Conservation (phyloP, 2,888 invertebrate genomes). For the Atherix ibis region DNA sequence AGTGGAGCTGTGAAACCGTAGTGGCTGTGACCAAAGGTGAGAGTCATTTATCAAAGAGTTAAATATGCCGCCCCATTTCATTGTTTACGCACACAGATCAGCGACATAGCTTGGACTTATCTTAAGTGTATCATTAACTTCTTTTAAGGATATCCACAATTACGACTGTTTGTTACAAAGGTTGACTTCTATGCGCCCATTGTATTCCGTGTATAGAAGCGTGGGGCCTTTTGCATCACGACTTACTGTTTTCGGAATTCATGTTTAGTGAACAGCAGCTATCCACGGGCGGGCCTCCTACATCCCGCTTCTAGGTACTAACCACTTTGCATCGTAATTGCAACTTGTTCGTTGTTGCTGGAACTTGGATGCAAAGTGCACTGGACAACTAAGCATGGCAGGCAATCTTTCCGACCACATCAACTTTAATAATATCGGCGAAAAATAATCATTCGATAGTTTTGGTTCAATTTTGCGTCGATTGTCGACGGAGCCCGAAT, state of each 20-base stretch:
- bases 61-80: background rate
- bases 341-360: no score
- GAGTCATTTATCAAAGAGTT: background rate
- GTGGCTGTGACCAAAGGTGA: no score
- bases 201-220: constrained; percentile 7
- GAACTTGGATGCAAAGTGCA: no score
- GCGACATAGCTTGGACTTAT: background rate
- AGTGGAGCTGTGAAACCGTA: no score
- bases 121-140: background rate
- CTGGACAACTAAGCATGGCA: no score
- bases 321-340: no score
- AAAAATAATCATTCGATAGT: no score
- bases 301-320: no score
- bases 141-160: background rate
- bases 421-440: no score
- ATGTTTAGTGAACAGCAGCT: background rate
- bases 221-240: background rate
- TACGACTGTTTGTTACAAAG: background rate
- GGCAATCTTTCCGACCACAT: no score
- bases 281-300: no score
- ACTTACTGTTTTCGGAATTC: background rate
- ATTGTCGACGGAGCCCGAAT: background rate
- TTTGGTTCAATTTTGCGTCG: no score
- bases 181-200: constrained; percentile 1
- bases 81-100: background rate